Evolutionary conservation across 2,888 invertebrate species (phyloP).

Genomic region (Merodon equestris): DNA sequence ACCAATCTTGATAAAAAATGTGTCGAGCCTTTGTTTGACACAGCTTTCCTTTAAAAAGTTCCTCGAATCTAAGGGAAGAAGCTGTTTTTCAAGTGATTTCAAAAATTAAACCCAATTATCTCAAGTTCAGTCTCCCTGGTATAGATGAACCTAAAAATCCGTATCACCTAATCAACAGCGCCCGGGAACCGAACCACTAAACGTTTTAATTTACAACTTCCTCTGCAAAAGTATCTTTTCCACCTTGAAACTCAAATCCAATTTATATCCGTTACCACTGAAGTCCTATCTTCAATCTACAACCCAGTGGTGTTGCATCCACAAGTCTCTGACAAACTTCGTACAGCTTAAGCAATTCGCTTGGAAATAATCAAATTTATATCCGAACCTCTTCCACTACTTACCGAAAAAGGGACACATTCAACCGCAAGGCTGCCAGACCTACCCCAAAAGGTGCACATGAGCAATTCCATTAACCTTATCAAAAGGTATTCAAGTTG

Average conservation of each 20-base stretch:
- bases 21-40: too few relatives aligned
- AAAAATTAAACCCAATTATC: too few relatives aligned
- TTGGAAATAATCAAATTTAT: constrained; percentile 58
- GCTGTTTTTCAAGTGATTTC: too few relatives aligned
- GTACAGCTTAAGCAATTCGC: constrained; percentile 36
- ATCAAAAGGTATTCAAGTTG: constrained; percentile 63
- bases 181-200: constrained; percentile 11
- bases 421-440: constrained; percentile 21
- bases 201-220: constrained; percentile 41
- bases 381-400: constrained; percentile 20
- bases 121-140: too few relatives aligned
- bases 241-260: constrained; percentile 37
- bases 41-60: too few relatives aligned
- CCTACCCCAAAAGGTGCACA: constrained; percentile 21
- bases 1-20: too few relatives aligned
- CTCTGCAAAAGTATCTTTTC: background rate
- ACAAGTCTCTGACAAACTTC: constrained; percentile 62
- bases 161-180: too few relatives aligned
- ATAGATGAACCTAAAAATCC: too few relatives aligned
- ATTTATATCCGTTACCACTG: constrained; percentile 46
- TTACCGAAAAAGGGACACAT: background rate
- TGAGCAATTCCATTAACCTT: constrained; percentile 62
- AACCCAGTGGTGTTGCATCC: constrained; percentile 21
- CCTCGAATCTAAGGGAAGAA: too few relatives aligned
- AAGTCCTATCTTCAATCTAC: constrained; percentile 12